A percentile compares a stretch with the other conserved stretches of the same genome.
phyloP scores from a whole-genome alignment of 2,888 invertebrate species.

The Lacanobia wlatinum region DNA sequence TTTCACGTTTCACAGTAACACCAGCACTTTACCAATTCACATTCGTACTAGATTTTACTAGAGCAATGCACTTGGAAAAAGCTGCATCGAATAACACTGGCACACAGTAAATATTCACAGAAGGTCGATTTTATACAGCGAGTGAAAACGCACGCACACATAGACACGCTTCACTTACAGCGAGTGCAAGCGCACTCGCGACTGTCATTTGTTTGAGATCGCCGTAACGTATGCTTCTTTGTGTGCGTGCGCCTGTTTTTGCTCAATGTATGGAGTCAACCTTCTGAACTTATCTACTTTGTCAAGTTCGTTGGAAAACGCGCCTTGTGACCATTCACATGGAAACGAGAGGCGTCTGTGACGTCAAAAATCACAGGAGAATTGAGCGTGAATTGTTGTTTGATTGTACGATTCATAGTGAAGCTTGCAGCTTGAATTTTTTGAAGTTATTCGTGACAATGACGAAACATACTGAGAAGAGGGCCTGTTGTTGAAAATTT shows the following conservation, averaged over 20 bases:
- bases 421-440: constrained; percentile 14
- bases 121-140: constrained; percentile 1
- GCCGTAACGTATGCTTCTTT: background rate
- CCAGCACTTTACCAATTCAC: constrained; percentile 35
- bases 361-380: constrained; percentile 53
- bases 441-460: background rate
- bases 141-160: background rate
- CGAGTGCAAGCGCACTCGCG: background rate
- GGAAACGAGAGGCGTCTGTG: constrained; percentile 44
- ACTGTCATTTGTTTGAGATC: background rate
- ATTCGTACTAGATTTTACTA: constrained; percentile 38
- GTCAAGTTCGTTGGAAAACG: constrained; percentile 30
- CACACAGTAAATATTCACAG: constrained; percentile 2
- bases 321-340: constrained; percentile 50
- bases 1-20: constrained; percentile 31
- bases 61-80: constrained; percentile 35
- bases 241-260: background rate
- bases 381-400: constrained; percentile 53
- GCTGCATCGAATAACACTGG: constrained; percentile 26
- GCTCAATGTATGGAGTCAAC: background rate
- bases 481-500: background rate
- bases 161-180: background rate
- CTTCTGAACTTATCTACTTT: constrained; percentile 14
- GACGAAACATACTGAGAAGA: background rate
- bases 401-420: constrained; percentile 49